Conservation (phyloP, 2,113 vertebrate species). For the Sorex araneus region DNA sequence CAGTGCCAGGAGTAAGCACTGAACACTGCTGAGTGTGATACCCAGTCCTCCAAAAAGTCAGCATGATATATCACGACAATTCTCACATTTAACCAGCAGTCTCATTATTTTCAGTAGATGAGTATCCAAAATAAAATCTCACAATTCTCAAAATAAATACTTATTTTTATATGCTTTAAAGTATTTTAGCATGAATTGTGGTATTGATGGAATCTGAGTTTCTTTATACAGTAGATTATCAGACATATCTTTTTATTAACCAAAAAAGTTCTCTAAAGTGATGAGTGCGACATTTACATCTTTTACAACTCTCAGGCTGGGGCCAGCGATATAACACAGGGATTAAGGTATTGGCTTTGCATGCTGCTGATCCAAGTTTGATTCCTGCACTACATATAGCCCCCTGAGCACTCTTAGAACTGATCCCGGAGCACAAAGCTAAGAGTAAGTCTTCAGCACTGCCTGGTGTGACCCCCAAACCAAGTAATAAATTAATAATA, state of each 20-base stretch:
- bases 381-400: too few relatives aligned
- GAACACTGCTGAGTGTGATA: too few relatives aligned
- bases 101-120: not conserved
- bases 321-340: not conserved
- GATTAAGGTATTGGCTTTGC: not conserved
- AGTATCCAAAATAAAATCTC: slow-evolving; percentile 16
- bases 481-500: too few relatives aligned
- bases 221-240: not conserved
- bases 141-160: not conserved
- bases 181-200: not conserved
- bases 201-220: not conserved
- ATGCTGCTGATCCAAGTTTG: not conserved
- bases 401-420: too few relatives aligned
- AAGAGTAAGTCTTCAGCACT: too few relatives aligned
- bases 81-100: not conserved
- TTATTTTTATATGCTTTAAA: slow-evolving; percentile 39
- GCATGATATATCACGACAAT: not conserved
- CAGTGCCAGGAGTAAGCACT: too few relatives aligned
- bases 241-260: not conserved
- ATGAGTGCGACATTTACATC: not conserved
- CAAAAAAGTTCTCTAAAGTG: not conserved
- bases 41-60: too few relatives aligned
- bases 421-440: too few relatives aligned
- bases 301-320: not conserved
- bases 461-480: too few relatives aligned